These are phyloP conservation scores for Petaurus breviceps DNA, from an alignment of 2,113 vertebrate species.

Conservation along the genomic window DNA sequence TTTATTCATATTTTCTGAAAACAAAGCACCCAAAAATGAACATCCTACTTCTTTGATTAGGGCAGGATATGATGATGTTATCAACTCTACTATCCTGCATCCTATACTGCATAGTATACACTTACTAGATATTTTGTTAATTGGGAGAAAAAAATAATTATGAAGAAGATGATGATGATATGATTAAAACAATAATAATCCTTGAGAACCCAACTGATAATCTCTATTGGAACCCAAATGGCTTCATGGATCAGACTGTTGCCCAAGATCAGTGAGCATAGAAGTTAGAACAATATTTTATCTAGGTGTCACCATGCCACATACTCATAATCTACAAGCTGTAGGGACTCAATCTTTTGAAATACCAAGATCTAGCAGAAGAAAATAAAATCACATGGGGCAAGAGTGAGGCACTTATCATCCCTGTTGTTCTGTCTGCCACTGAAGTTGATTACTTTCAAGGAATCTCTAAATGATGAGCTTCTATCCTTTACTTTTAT, in stretches of 20 bases:
- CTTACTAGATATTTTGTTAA: background rate
- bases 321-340: background rate
- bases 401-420: background rate
- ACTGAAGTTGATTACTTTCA: background rate
- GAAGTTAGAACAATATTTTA: background rate
- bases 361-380: background rate
- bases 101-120: background rate
- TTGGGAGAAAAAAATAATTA: background rate
- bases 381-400: background rate
- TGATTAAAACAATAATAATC: background rate
- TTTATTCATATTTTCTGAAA: background rate
- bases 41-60: background rate
- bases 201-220: background rate
- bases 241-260: background rate
- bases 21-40: background rate
- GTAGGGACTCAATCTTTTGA: background rate
- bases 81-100: background rate
- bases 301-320: background rate
- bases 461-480: background rate
- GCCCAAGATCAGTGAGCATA: background rate
- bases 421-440: background rate
- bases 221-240: background rate
- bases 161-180: background rate
- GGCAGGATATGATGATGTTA: background rate
- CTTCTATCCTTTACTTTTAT: background rate